phyloP scores from a whole-genome alignment of 64 coral and sea anemone species.

The Acropora tenuis region DNA sequence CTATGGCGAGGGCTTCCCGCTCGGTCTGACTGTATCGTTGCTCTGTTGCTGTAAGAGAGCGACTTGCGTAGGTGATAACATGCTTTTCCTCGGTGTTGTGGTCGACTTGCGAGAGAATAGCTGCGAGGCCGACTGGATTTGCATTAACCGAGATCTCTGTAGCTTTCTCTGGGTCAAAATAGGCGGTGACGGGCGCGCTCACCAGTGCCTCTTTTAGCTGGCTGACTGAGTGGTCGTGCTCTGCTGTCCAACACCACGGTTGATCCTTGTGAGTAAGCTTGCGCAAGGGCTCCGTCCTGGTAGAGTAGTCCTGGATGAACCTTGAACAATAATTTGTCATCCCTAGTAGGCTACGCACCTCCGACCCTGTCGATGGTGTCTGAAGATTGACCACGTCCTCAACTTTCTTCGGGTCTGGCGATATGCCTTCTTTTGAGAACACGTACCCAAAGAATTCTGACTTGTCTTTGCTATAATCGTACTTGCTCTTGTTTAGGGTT shows the following conservation, averaged over 20 bases:
- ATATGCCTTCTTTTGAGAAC: slow-evolving; percentile 62
- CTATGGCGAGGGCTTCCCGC: too few species aligned
- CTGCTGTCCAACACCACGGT: not conserved
- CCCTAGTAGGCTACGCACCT: slow-evolving; percentile 50
- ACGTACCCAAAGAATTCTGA: not conserved
- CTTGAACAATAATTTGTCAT: not conserved
- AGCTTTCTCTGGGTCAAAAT: too few species aligned
- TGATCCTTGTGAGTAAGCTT: slow-evolving; percentile 39
- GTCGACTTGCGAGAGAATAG: too few species aligned
- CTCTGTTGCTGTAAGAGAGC: slow-evolving; percentile 35
- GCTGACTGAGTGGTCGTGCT: slow-evolving; percentile 34
- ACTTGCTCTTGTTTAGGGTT: slow-evolving; percentile 53
- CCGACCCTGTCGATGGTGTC: slow-evolving; percentile 16
- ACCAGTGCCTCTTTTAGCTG: not conserved
- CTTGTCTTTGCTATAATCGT: not conserved
- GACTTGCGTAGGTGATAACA: slow-evolving; percentile 38
- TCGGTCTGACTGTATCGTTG: not conserved
- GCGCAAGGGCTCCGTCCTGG: slow-evolving; percentile 45
- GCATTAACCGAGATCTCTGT: too few species aligned
- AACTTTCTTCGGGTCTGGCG: slow-evolving; percentile 41
- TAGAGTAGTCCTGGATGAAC: slow-evolving; percentile 52
- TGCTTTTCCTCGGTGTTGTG: not conserved
- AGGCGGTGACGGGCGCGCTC: too few species aligned
- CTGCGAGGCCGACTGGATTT: too few species aligned
- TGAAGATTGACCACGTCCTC: too few species aligned